Percentiles rank a stretch among this genome's conserved stretches.
Evolutionary conservation across 2,888 invertebrate genomes (phyloP).

Genomic region (Minunthozetes semirufus): DNA sequence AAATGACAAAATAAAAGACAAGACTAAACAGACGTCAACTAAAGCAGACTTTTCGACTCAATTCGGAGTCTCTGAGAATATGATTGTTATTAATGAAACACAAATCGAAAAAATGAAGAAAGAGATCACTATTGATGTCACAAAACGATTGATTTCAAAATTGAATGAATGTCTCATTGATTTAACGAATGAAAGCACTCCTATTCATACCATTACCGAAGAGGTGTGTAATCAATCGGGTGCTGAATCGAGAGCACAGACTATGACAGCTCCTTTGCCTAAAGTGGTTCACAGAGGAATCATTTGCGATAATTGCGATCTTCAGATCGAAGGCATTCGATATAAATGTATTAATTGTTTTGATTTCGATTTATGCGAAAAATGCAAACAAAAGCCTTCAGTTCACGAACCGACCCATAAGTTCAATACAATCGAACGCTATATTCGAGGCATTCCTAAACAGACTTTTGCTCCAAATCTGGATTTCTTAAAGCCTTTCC

Average conservation of each 20-base stretch:
- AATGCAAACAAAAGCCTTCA: constrained; percentile 45
- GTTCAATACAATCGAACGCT: constrained; percentile 11
- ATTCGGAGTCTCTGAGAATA: background rate
- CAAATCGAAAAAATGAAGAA: constrained; percentile 1
- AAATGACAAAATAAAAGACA: too few relatives aligned
- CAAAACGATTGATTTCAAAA: constrained; percentile 5
- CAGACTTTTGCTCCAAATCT: background rate
- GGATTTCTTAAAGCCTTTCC: background rate
- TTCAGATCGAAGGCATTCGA: constrained; percentile 46
- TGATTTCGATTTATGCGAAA: constrained; percentile 49
- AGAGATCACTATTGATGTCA: constrained; percentile 20
- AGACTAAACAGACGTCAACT: background rate
- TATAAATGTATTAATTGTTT: constrained; percentile 50
- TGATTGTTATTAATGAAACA: background rate
- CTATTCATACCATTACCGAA: background rate
- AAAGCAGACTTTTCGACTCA: background rate
- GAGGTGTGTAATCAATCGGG: background rate
- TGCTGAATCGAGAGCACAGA: background rate
- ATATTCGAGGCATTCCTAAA: background rate
- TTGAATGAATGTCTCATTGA: background rate
- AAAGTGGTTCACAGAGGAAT: constrained; percentile 43
- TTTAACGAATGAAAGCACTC: background rate
- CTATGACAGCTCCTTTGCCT: background rate
- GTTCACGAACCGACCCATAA: constrained; percentile 16
- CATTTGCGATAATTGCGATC: constrained; percentile 48